Evolutionary conservation across 2,797 vertebrate species (phyloP), one percentile per base, ranked within the genome.

Genomic region (Tragelaphus eurycerus): DNA sequence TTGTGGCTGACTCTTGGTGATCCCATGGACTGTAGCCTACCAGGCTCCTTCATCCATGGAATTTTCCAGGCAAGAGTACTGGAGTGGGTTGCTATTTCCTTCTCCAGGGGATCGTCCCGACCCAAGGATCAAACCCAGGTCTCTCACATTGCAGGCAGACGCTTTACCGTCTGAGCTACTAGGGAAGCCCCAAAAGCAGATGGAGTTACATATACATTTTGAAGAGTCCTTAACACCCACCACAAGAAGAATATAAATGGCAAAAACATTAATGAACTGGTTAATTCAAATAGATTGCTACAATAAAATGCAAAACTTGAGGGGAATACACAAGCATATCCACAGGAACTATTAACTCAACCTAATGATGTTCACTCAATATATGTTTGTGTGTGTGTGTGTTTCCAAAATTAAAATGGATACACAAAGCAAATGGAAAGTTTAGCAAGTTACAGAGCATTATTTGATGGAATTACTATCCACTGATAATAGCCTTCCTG

Each of bases 331-430:
- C 0, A 1, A 93, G 29, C 79, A 60, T 48, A 83, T 34, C 21
- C 74, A 84, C 15, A 76, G n/a, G 38, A 74, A 48, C 59, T 85
- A 71, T 2, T 55, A 54, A 85, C 71, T 27, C 21, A 93, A 74
- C 10, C 43, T 60, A 67, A 83, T 4, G 6, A 31, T 57, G 21
- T 23, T 86, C 16, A 43, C 19, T 67, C 9, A 25, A 29, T 29
- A 27, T 78, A 6, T 10, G 16, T 31, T 16, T 3, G 25, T 17
- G n/a, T 34, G 64, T 23, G 67, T 38, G 67, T 38, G 34, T 71
- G 34, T 54, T 78, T 84, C 89, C 31, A 78, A 92, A 94, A 86
- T 54, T 57, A 91, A 86, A 96, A 89, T 29, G 27, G 43, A 8
- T 76, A 13, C 31, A 78, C 31, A 62, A 87, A 50, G 48, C 54